phyloP scores from a whole-genome alignment of 1,140 invertebrate species.

The Temnothorax curvispinosus region DNA sequence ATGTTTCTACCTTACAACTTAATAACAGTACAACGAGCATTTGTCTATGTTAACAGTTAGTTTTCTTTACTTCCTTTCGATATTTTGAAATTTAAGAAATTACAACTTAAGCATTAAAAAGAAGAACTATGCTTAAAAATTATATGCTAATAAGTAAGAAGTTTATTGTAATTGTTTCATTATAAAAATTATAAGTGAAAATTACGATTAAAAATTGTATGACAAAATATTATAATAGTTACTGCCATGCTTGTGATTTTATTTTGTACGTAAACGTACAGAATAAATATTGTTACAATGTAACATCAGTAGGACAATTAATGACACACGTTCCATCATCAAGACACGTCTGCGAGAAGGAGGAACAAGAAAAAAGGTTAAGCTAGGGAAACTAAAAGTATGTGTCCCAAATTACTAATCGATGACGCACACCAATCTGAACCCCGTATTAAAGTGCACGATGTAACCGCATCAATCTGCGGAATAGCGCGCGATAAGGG shows the following conservation, averaged over 20 bases:
- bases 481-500: constrained; percentile 29
- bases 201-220: background rate
- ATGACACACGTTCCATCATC: background rate
- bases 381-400: background rate
- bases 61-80: background rate
- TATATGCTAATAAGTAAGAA: background rate
- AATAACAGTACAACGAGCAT: background rate
- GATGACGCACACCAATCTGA: constrained; percentile 39
- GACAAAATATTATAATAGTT: background rate
- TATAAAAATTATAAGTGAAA: background rate
- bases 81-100: background rate
- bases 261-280: background rate
- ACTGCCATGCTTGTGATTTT: background rate
- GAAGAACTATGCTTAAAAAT: background rate
- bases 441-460: background rate
- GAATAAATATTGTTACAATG: background rate
- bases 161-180: background rate
- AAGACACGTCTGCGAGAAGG: background rate
- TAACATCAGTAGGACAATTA: background rate
- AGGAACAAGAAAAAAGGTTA: constrained; percentile 31
- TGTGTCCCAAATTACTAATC: constrained; percentile 35
- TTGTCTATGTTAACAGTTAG: background rate
- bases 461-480: constrained; percentile 42
- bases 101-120: background rate
- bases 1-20: background rate